These are phyloP conservation scores for Hemithea aestivaria DNA, from an alignment of 2,888 invertebrate species.

Conservation along the genomic window DNA sequence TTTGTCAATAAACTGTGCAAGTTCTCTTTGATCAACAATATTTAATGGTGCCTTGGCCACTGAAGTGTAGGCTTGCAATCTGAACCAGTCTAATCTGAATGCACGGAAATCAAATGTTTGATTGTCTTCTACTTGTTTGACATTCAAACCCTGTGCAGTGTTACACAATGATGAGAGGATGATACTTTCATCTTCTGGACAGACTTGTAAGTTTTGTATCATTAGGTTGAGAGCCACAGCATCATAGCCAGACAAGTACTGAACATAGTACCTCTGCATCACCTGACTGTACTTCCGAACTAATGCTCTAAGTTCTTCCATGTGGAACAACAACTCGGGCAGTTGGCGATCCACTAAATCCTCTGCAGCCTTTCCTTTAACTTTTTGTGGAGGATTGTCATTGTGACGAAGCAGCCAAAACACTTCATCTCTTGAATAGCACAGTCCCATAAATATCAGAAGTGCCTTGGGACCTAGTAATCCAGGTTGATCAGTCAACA, in stretches of 20 bases:
- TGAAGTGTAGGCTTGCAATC: constrained; percentile 96
- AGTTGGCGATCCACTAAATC: constrained; percentile 97
- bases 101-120: constrained; percentile 97
- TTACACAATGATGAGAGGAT: constrained; percentile 96
- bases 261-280: constrained; percentile 98
- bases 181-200: constrained; percentile 96
- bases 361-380: constrained; percentile 92
- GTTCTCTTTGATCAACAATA: constrained; percentile 89
- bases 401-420: constrained; percentile 97
- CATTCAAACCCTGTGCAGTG: constrained; percentile 89
- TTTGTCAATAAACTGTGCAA: constrained; percentile 96
- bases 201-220: constrained; percentile 89
- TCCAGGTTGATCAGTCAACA: constrained; percentile 98
- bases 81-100: constrained; percentile 97
- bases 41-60: constrained; percentile 88
- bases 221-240: constrained; percentile 93
- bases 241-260: constrained; percentile 97
- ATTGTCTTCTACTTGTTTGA: constrained; percentile 98
- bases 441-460: constrained; percentile 96
- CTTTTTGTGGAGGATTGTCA: constrained; percentile 95
- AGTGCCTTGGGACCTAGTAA: constrained; percentile 98
- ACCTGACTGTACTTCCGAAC: constrained; percentile 98
- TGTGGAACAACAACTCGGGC: constrained; percentile 97
- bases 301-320: constrained; percentile 96
- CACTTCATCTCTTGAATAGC: constrained; percentile 97